These are phyloP conservation scores for Cryptus viduatorius DNA, from an alignment of 2,888 invertebrate species.

Conservation along the genomic window DNA sequence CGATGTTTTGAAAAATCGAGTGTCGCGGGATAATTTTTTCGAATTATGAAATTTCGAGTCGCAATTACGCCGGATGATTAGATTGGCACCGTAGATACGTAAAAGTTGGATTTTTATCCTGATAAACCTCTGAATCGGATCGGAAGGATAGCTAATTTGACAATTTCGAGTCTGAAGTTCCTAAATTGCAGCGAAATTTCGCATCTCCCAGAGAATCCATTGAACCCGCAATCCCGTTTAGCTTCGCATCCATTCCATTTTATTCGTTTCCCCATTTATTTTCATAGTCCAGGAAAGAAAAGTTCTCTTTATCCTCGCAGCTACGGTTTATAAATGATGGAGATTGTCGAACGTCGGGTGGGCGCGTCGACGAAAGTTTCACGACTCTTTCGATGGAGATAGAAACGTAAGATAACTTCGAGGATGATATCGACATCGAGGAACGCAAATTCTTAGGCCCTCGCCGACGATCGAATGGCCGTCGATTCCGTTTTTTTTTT, in stretches of 20 bases:
- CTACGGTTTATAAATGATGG: neutral
- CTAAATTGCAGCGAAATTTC: no score
- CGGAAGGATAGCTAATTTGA: no score
- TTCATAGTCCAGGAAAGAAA: neutral
- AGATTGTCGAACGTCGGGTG: constrained; percentile 12
- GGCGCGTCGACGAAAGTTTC: constrained; percentile 22
- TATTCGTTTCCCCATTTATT: neutral
- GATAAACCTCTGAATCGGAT: no score
- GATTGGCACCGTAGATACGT: no score
- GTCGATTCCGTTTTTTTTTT: neutral
- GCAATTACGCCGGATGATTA: no score
- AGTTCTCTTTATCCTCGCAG: neutral
- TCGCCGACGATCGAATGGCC: constrained; percentile 6
- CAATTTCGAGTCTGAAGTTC: no score
- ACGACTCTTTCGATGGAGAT: constrained; percentile 15
- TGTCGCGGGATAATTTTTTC: no score
- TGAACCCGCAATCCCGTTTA: neutral
- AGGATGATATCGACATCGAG: neutral
- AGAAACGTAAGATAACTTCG: neutral
- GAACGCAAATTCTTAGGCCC: constrained; percentile 8
- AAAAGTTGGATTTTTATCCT: no score
- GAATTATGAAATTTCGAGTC: no score
- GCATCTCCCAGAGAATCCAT: neutral
- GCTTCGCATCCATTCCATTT: constrained; percentile 5
- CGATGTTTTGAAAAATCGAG: no score